phyloP scores from a whole-genome alignment of 2,797 vertebrate genomes.

The Galagoides demidoff region DNA sequence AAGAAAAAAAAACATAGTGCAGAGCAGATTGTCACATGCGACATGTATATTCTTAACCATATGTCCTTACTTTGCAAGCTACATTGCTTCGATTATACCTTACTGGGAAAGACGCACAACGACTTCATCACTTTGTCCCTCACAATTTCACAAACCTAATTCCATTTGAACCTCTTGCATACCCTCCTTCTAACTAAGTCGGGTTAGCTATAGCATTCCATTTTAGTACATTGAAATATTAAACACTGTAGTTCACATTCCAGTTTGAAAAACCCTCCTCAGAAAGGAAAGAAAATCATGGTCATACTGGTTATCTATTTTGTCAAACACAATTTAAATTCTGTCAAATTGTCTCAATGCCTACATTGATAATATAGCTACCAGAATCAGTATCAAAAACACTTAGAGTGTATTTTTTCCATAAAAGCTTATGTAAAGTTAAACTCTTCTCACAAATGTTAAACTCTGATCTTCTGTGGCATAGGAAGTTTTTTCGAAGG shows the following conservation, averaged over 20 bases:
- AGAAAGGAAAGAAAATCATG: accelerated
- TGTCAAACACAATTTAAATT: not conserved
- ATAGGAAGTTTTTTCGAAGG: not conserved
- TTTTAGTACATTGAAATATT: not conserved
- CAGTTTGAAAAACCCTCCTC: not conserved
- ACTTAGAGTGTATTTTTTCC: not conserved
- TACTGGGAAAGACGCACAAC: accelerated
- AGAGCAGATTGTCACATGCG: not conserved
- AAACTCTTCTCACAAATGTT: not conserved
- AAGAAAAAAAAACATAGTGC: not conserved
- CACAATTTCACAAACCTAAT: not conserved
- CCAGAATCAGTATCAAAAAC: not conserved
- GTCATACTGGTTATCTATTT: not conserved
- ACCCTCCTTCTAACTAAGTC: not conserved
- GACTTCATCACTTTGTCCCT: not conserved
- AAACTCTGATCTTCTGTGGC: not conserved
- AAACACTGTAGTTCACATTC: not conserved
- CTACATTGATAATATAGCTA: not conserved
- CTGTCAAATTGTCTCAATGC: not conserved
- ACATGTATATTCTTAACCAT: not conserved
- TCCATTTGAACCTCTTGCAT: not conserved
- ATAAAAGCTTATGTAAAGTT: constrained; percentile 42
- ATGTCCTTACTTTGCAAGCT: not conserved
- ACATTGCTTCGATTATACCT: not conserved
- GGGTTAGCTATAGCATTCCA: not conserved